Conservation (phyloP, 1,140 invertebrate genomes). For the Bicyclus anynana region DNA sequence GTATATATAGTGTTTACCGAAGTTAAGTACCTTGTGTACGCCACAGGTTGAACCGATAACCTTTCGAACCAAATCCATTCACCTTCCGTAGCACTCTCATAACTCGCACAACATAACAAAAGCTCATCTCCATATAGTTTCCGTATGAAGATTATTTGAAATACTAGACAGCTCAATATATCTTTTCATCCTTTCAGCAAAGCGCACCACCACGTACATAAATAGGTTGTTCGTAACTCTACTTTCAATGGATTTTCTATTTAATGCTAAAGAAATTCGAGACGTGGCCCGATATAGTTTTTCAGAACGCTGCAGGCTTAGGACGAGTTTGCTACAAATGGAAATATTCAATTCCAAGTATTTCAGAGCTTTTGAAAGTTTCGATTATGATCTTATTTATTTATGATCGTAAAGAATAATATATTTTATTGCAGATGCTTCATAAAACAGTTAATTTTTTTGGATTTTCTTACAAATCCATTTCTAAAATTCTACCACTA, state of each 20-base stretch:
- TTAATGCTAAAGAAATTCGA: conserved; percentile 3
- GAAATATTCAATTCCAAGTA: not conserved
- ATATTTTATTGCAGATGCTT: too few species aligned
- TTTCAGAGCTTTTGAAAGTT: too few species aligned
- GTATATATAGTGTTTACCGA: too few species aligned
- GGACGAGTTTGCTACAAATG: not conserved
- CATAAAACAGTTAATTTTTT: too few species aligned
- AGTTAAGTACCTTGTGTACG: too few species aligned
- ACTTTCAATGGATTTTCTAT: conserved; percentile 20
- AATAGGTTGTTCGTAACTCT: conserved; percentile 19
- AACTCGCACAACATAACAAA: not conserved
- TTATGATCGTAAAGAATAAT: too few species aligned
- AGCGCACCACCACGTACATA: conserved; percentile 28
- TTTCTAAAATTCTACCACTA: too few species aligned
- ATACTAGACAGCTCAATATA: conserved; percentile 25
- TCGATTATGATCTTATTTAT: too few species aligned
- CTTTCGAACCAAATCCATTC: too few species aligned
- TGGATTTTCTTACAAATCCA: too few species aligned
- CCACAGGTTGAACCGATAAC: too few species aligned
- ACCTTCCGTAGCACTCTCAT: too few species aligned
- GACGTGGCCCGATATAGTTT: conserved; percentile 3
- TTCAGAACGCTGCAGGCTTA: not conserved
- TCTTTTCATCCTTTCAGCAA: conserved; percentile 24
- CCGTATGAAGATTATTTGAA: not conserved
- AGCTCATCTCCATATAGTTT: not conserved